Percentiles rank a stretch among this genome's conserved stretches.
phyloP scores from a whole-genome alignment of 2,888 invertebrate species.

The Cephus nigrinus region DNA sequence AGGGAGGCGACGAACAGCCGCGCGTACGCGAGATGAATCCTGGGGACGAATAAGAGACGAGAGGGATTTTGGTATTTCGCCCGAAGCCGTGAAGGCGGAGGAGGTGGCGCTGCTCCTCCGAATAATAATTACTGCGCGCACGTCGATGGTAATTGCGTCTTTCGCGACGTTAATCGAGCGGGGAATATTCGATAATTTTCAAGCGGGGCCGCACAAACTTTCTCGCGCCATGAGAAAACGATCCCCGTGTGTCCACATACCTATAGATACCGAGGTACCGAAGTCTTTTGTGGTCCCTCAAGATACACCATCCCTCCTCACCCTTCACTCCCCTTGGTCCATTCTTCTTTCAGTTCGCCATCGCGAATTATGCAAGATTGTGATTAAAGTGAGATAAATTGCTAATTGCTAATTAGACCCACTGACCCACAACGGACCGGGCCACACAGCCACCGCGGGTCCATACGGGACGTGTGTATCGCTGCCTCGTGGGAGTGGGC shows the following conservation, averaged over 20 bases:
- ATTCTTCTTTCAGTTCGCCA: background rate
- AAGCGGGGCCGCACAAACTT: conserved; percentile 2
- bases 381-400: conserved; percentile 52
- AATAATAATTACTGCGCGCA: conserved; percentile 19
- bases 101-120: conserved; percentile 13
- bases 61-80: background rate
- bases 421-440: conserved; percentile 47
- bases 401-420: conserved; percentile 61
- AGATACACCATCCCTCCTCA: background rate
- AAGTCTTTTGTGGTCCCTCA: background rate
- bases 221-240: conserved; percentile 11
- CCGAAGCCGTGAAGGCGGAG: background rate
- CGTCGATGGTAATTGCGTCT: conserved; percentile 21
- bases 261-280: background rate
- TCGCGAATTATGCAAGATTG: conserved; percentile 36
- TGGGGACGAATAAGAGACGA: background rate
- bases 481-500: background rate
- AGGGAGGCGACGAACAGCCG: background rate
- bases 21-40: background rate
- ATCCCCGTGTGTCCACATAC: background rate
- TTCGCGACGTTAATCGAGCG: conserved; percentile 33
- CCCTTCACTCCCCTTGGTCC: conserved; percentile 2
- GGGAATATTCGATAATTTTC: conserved; percentile 40
- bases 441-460: background rate
- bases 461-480: background rate